These are phyloP conservation scores for Oceanodroma tethys DNA, from an alignment of 2,113 vertebrate species.

Conservation along the genomic window DNA sequence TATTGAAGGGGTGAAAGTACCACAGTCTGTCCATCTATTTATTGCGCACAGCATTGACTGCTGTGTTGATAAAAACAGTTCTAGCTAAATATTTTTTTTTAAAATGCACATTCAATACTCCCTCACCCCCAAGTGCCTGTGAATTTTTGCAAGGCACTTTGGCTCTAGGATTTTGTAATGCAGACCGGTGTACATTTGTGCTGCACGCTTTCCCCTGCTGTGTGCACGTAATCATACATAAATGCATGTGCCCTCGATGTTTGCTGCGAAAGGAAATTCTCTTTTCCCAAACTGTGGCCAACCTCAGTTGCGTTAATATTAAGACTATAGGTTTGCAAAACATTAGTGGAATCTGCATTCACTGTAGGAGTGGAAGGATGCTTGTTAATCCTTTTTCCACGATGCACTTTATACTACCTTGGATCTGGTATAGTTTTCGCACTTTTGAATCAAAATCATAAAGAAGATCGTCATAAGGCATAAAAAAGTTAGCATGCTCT, in stretches of 20 bases:
- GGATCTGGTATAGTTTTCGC: neutral
- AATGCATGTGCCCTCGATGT: neutral
- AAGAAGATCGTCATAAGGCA: neutral
- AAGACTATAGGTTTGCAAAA: neutral
- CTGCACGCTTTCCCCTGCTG: neutral
- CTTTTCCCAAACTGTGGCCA: neutral
- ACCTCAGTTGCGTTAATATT: neutral
- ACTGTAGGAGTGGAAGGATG: neutral
- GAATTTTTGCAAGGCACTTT: neutral
- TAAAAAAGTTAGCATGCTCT: constrained; percentile 24
- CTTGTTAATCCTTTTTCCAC: neutral
- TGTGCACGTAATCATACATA: neutral
- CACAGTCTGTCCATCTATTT: neutral
- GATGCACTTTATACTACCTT: neutral
- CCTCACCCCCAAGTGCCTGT: neutral
- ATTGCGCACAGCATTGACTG: neutral
- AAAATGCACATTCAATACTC: neutral
- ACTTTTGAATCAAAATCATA: neutral
- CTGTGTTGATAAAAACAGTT: neutral
- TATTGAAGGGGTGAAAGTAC: neutral
- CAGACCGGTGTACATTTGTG: neutral
- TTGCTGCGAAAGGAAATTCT: neutral
- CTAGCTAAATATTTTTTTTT: neutral
- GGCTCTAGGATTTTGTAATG: neutral
- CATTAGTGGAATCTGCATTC: neutral